A percentile compares a stretch with the other conserved stretches of the same genome.
phyloP scores from a whole-genome alignment of 1,140 invertebrate genomes.

The Orchestia grillus region DNA sequence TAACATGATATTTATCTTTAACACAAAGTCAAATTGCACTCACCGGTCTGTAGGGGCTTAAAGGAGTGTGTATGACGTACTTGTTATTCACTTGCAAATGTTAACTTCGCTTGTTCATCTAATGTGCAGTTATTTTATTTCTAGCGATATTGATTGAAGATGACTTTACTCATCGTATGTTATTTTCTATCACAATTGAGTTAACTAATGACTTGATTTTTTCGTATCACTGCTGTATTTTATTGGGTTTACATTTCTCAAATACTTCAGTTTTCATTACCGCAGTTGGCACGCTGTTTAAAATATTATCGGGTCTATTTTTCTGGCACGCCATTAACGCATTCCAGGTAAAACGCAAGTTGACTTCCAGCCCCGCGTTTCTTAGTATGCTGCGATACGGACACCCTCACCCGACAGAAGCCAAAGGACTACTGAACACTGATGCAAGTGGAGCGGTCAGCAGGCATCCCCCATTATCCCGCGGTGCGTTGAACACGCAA shows the following conservation, averaged over 20 bases:
- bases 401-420: neutral
- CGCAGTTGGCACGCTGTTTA: no score
- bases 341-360: neutral
- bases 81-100: neutral
- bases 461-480: neutral
- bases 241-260: no score
- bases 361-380: neutral
- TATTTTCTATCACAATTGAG: neutral
- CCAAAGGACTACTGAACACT: constrained; percentile 17
- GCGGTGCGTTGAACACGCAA: neutral
- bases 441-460: neutral
- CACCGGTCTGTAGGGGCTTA: neutral
- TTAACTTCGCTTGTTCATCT: neutral
- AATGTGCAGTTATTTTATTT: neutral
- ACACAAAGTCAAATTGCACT: neutral
- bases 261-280: no score
- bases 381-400: neutral
- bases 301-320: neutral
- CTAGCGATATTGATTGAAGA: neutral
- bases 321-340: neutral
- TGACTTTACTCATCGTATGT: neutral
- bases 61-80: neutral
- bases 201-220: neutral
- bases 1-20: no score
- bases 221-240: neutral